These are phyloP conservation scores for Chelon labrosus DNA, from an alignment of 2,797 vertebrate species.

Conservation along the genomic window DNA sequence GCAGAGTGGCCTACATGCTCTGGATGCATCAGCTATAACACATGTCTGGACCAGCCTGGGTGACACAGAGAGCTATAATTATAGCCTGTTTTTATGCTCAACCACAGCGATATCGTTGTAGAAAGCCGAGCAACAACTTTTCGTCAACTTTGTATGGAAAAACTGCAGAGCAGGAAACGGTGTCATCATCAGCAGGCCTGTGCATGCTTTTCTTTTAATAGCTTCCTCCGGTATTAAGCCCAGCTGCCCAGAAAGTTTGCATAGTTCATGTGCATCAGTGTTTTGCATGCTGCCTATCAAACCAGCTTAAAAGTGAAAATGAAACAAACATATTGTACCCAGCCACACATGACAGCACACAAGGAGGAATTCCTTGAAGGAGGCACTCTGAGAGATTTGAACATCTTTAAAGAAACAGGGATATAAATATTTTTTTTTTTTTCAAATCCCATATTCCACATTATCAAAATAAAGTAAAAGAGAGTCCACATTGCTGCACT, in stretches of 20 bases:
- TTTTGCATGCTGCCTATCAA: constrained; percentile 44
- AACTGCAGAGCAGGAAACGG: background rate
- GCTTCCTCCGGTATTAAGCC: constrained; percentile 3
- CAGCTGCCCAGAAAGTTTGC: constrained; percentile 38
- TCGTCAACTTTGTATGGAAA: background rate
- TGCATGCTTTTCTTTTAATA: constrained; percentile 29
- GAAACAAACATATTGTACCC: background rate
- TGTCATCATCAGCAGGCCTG: background rate
- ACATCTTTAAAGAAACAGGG: background rate
- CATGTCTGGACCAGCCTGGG: constrained; percentile 42
- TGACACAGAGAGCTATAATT: constrained; percentile 65
- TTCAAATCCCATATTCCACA: background rate
- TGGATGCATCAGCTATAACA: constrained; percentile 41
- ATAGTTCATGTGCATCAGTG: constrained; percentile 15
- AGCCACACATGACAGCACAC: background rate
- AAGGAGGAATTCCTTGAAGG: background rate
- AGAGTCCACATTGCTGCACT: background rate
- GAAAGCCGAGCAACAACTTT: constrained; percentile 25
- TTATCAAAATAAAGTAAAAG: background rate
- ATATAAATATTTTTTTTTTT: background rate
- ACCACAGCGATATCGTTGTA: constrained; percentile 15
- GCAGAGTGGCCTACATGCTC: constrained; percentile 52
- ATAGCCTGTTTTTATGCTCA: constrained; percentile 43
- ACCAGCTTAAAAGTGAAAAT: background rate
- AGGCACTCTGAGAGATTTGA: background rate